Conservation (phyloP, 2,797 vertebrate species). For the Cynopterus sphinx region DNA sequence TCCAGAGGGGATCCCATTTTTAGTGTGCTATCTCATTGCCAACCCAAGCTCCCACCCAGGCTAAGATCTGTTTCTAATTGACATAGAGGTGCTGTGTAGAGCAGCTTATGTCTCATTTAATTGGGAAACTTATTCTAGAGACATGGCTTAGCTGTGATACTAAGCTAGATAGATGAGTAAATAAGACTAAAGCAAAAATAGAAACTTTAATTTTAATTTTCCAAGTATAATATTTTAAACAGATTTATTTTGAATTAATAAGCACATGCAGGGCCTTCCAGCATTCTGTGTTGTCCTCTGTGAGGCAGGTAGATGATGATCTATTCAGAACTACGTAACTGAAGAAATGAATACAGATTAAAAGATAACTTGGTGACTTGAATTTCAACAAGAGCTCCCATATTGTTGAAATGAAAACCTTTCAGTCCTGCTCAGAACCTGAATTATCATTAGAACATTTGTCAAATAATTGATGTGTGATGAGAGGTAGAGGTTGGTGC, state of each 20-base stretch:
- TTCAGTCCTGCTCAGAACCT: background rate
- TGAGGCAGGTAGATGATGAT: background rate
- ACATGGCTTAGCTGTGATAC: background rate
- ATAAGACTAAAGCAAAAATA: background rate
- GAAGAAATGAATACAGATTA: background rate
- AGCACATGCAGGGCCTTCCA: background rate
- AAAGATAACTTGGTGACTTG: background rate
- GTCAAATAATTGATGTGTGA: background rate
- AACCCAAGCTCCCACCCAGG: background rate
- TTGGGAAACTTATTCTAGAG: conserved; percentile 10
- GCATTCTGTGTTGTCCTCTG: background rate
- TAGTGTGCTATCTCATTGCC: background rate
- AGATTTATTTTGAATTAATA: conserved; percentile 35
- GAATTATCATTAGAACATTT: background rate
- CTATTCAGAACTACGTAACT: background rate
- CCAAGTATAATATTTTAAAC: background rate
- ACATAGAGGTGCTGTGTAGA: background rate
- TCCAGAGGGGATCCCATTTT: background rate
- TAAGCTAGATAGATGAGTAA: background rate
- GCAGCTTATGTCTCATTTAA: conserved; percentile 18
- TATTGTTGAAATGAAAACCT: conserved; percentile 1
- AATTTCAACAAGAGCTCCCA: background rate
- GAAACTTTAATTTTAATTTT: conserved; percentile 8
- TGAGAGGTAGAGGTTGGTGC: background rate
- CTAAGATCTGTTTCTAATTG: background rate